Percentiles rank a stretch among this genome's conserved stretches.
Evolutionary conservation across 2,888 invertebrate species (phyloP).

Genomic region (Mesoligia furuncula): DNA sequence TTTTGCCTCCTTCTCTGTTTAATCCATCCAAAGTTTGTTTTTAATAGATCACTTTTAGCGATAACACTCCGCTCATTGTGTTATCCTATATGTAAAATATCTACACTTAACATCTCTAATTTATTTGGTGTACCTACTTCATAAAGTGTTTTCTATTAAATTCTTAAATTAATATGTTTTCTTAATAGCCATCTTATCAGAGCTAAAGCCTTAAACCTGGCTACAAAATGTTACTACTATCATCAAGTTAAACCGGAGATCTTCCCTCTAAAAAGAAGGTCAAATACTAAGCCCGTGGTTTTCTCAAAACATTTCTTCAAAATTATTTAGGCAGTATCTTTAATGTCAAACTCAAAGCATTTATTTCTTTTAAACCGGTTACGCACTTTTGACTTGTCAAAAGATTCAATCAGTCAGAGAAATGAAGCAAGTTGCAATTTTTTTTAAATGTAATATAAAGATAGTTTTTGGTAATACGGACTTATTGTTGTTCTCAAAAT

Average conservation of each 20-base stretch:
- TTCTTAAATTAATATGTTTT: not conserved
- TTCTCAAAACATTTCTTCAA: not conserved
- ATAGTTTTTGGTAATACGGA: not conserved
- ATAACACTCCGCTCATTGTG: not conserved
- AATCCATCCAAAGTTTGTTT: not conserved
- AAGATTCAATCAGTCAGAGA: not conserved
- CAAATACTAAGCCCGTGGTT: not conserved
- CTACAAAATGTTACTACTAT: conserved; percentile 1
- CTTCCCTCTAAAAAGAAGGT: not conserved
- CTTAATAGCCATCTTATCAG: not conserved
- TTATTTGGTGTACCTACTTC: not conserved
- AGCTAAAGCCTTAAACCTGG: not conserved
- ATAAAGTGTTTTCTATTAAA: not conserved
- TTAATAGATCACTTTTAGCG: not conserved
- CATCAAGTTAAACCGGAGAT: not conserved
- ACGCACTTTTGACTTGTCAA: not conserved
- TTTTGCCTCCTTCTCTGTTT: too few species aligned
- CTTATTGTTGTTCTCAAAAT: not conserved
- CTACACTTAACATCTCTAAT: not conserved
- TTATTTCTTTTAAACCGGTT: not conserved
- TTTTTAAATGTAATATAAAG: too few species aligned
- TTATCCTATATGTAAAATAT: not conserved
- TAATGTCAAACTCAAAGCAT: not conserved
- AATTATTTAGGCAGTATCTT: not conserved
- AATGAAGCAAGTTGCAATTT: not conserved